phyloP scores from a whole-genome alignment of 2,888 invertebrate species.

The Calameuta filiformis region DNA sequence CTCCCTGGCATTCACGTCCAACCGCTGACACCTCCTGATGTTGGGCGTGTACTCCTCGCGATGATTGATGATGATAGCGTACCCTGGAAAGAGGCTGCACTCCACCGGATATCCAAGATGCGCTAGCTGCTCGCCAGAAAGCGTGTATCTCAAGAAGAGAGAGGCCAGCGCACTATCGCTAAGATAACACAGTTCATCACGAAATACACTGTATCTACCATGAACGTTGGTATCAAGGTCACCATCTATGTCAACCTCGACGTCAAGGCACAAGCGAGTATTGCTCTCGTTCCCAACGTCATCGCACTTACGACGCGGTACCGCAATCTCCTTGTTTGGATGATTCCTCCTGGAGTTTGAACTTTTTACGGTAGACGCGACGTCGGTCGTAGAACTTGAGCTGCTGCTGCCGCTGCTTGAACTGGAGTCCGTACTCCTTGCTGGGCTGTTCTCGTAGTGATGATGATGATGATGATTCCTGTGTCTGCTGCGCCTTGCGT shows the following conservation, averaged over 20 bases:
- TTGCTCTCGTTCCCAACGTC: slow-evolving; percentile 33
- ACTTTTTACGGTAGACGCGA: slow-evolving; percentile 7
- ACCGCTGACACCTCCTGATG: slow-evolving; percentile 49
- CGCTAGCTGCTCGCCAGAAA: slow-evolving; percentile 73
- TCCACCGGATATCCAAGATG: slow-evolving; percentile 80
- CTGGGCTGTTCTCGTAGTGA: slow-evolving; percentile 20
- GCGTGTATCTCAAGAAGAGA: slow-evolving; percentile 72
- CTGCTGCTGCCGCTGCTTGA: slow-evolving; percentile 9
- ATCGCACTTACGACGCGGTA: slow-evolving; percentile 27
- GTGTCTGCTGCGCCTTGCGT: slow-evolving; percentile 3
- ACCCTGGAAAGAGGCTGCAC: slow-evolving; percentile 71
- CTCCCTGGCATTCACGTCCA: slow-evolving; percentile 77
- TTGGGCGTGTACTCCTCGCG: slow-evolving; percentile 20
- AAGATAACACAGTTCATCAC: slow-evolving; percentile 61
- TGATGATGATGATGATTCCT: slow-evolving; percentile 21
- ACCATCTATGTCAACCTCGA: neutral
- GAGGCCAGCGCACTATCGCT: slow-evolving; percentile 70
- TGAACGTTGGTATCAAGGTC: slow-evolving; percentile 17
- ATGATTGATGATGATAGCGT: slow-evolving; percentile 73
- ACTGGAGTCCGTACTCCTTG: slow-evolving; percentile 23
- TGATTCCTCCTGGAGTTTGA: neutral
- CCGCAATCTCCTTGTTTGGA: neutral
- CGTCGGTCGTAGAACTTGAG: slow-evolving; percentile 15
- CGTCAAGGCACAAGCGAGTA: neutral
- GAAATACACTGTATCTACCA: slow-evolving; percentile 47